These are phyloP conservation scores for Metopolophium dirhodum DNA, from an alignment of 1,140 invertebrate species.

Conservation along the genomic window DNA sequence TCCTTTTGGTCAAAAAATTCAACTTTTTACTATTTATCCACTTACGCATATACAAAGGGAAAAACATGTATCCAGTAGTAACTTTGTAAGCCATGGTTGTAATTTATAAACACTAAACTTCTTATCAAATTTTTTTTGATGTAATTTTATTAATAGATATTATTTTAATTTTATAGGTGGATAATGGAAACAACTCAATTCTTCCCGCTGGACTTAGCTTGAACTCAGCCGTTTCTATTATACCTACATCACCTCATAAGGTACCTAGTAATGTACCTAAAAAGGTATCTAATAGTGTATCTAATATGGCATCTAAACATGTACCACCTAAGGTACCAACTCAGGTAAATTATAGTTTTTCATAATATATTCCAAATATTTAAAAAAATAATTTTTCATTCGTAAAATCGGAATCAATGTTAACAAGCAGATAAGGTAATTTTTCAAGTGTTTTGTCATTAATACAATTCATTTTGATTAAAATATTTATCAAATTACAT, in stretches of 20 bases:
- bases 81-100: too few relatives aligned
- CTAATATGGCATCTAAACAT: not conserved
- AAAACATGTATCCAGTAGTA: too few relatives aligned
- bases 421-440: not conserved
- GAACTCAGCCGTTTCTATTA: conserved; percentile 76
- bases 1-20: too few relatives aligned
- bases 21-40: too few relatives aligned
- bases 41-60: too few relatives aligned
- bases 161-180: conserved; percentile 60
- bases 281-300: not conserved
- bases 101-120: too few relatives aligned
- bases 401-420: not conserved
- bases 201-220: conserved; percentile 65
- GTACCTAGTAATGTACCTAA: conserved; percentile 20
- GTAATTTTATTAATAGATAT: not conserved
- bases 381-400: not conserved
- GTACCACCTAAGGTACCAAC: not conserved
- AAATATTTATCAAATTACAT: not conserved
- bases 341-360: conserved; percentile 17
- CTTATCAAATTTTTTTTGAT: not conserved
- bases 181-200: conserved; percentile 57
- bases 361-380: conserved; percentile 16
- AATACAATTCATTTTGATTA: not conserved
- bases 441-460: not conserved
- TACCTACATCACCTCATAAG: conserved; percentile 63